Evolutionary conservation across 2,888 invertebrate species (phyloP).

Genomic region (Creontiades dilutus): DNA sequence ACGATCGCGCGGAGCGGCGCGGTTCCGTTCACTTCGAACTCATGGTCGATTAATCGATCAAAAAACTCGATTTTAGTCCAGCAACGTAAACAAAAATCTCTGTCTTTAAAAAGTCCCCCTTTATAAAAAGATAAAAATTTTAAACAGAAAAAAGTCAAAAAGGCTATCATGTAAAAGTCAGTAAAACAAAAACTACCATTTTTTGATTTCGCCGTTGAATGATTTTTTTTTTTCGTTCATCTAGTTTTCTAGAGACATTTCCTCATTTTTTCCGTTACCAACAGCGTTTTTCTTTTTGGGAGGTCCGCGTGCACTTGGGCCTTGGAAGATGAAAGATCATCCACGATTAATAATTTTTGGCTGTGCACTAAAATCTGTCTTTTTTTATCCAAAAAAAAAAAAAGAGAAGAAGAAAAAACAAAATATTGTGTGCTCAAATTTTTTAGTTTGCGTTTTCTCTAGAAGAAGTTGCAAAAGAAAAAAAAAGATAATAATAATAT

Average conservation of each 20-base stretch:
- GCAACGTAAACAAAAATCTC: conserved; percentile 64
- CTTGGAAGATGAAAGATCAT: conserved; percentile 11
- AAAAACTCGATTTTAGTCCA: conserved; percentile 68
- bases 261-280: conserved; percentile 28
- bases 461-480: conserved; percentile 51
- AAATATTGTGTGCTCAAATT: conserved; percentile 65
- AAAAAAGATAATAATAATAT: neutral
- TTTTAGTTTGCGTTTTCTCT: conserved; percentile 59
- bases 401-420: conserved; percentile 44
- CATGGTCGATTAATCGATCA: conserved; percentile 79
- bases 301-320: conserved; percentile 60
- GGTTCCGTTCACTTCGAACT: conserved; percentile 88
- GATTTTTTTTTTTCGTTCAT: conserved; percentile 20
- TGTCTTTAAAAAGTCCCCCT: conserved; percentile 63
- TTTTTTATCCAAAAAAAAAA: conserved; percentile 45
- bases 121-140: conserved; percentile 63
- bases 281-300: conserved; percentile 52
- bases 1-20: conserved; percentile 84
- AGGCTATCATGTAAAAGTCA: conserved; percentile 58
- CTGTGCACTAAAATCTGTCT: conserved; percentile 62
- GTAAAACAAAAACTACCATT: conserved; percentile 55
- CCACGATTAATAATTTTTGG: conserved; percentile 59
- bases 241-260: conserved; percentile 64
- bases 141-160: conserved; percentile 58
- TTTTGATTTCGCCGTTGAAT: conserved; percentile 43